These are phyloP conservation scores for Tauraco erythrolophus DNA, from an alignment of 2,113 vertebrate species.

Conservation along the genomic window DNA sequence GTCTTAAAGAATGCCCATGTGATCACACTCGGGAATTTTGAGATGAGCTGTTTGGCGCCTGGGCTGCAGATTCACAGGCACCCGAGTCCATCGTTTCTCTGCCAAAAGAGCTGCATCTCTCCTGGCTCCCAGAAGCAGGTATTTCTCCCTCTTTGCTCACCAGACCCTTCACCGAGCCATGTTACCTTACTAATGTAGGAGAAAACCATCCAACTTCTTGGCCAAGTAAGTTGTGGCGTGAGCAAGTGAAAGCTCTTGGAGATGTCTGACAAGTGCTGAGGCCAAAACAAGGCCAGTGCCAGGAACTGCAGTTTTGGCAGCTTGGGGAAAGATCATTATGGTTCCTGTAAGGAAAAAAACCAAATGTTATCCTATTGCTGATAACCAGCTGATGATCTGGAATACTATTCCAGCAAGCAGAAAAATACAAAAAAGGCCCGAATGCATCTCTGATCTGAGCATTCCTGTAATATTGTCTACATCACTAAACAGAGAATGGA, in stretches of 20 bases:
- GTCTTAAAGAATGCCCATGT: background rate
- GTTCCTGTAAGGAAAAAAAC: background rate
- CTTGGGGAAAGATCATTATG: background rate
- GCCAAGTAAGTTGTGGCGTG: background rate
- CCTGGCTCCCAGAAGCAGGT: accelerated
- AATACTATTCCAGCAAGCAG: background rate
- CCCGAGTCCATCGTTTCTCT: background rate
- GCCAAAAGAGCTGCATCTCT: background rate
- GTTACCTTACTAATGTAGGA: background rate
- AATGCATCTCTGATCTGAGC: background rate
- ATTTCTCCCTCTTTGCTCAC: background rate
- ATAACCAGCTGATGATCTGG: background rate
- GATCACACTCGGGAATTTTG: background rate
- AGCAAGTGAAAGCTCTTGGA: background rate
- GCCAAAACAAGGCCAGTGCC: accelerated
- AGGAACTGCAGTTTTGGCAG: background rate
- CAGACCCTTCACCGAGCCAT: background rate
- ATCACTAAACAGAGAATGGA: background rate
- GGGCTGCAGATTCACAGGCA: background rate
- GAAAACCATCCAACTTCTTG: background rate
- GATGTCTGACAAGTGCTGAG: background rate
- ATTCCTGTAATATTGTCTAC: background rate
- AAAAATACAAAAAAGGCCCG: background rate
- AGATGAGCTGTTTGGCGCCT: background rate
- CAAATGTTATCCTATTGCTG: background rate